Evolutionary conservation across 2,113 vertebrate species (phyloP).

Genomic region (Pluvialis apricaria): DNA sequence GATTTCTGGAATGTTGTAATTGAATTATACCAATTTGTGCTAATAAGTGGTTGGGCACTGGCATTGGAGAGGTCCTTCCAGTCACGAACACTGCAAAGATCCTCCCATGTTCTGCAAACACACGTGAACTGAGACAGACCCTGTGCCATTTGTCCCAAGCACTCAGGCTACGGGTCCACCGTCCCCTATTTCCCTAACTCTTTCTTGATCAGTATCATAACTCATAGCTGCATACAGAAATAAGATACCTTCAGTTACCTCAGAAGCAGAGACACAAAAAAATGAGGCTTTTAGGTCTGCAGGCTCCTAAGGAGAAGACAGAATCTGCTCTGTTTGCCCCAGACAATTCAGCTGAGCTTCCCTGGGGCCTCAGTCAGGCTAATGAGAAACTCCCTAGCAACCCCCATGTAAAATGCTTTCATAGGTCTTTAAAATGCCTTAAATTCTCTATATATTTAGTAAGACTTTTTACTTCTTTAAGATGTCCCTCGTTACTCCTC

Average conservation of each 20-base stretch:
- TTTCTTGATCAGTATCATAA: not conserved
- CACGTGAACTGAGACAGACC: not conserved
- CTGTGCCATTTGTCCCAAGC: not conserved
- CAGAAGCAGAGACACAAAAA: constrained; percentile 4
- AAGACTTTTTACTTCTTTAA: constrained; percentile 69
- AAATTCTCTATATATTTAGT: constrained; percentile 74
- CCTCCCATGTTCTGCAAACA: not conserved
- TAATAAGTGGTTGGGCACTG: not conserved
- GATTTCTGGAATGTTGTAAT: not conserved
- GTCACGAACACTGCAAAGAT: not conserved
- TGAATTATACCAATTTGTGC: not conserved
- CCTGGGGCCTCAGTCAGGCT: constrained; percentile 54
- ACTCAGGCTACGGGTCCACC: accelerated
- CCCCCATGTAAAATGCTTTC: constrained; percentile 66
- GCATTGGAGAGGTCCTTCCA: not conserved
- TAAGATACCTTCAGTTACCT: not conserved
- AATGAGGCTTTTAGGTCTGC: constrained; percentile 56
- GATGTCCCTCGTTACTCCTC: constrained; percentile 59
- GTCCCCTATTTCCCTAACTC: not conserved
- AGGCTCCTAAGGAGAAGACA: constrained; percentile 41
- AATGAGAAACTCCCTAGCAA: constrained; percentile 74
- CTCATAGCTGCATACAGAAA: not conserved
- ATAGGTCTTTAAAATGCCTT: constrained; percentile 75
- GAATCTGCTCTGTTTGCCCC: constrained; percentile 60
- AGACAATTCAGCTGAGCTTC: constrained; percentile 65